phyloP scores from a whole-genome alignment of 2,113 vertebrate species.

The Aplodontia rufa region DNA sequence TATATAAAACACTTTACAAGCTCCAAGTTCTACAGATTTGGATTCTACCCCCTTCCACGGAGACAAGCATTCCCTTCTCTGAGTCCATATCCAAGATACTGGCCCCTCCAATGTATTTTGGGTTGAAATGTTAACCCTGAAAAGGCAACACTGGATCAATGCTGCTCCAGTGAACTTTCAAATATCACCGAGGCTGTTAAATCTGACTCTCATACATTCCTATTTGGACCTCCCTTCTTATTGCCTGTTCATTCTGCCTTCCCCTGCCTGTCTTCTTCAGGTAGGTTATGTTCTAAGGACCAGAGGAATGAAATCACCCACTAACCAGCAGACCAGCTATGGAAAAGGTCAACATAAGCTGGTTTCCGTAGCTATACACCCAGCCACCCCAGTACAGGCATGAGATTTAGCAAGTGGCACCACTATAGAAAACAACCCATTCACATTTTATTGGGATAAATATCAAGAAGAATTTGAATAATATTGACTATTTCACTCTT shows the following conservation, averaged over 20 bases:
- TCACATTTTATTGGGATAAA: not conserved
- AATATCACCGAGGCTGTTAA: constrained; percentile 56
- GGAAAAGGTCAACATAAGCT: constrained; percentile 71
- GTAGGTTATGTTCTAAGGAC: constrained; percentile 21
- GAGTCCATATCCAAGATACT: not conserved
- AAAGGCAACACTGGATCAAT: not conserved
- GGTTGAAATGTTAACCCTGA: not conserved
- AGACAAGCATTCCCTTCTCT: not conserved
- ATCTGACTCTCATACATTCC: not conserved
- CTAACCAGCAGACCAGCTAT: constrained; percentile 57
- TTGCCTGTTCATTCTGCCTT: constrained; percentile 40
- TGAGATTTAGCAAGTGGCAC: not conserved
- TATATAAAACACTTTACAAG: not conserved
- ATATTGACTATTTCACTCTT: not conserved
- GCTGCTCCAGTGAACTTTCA: constrained; percentile 25
- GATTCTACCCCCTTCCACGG: not conserved
- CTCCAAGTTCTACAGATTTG: not conserved
- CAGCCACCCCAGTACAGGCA: not conserved
- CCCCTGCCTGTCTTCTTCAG: constrained; percentile 43
- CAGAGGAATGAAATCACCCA: constrained; percentile 40
- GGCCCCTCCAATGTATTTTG: not conserved
- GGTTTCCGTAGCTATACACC: not conserved
- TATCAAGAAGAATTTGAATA: not conserved
- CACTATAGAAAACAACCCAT: not conserved
- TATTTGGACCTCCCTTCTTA: constrained; percentile 77